phyloP scores from a whole-genome alignment of 37 sponge, comb jelly and placozoan species.

The Oopsacas minuta region DNA sequence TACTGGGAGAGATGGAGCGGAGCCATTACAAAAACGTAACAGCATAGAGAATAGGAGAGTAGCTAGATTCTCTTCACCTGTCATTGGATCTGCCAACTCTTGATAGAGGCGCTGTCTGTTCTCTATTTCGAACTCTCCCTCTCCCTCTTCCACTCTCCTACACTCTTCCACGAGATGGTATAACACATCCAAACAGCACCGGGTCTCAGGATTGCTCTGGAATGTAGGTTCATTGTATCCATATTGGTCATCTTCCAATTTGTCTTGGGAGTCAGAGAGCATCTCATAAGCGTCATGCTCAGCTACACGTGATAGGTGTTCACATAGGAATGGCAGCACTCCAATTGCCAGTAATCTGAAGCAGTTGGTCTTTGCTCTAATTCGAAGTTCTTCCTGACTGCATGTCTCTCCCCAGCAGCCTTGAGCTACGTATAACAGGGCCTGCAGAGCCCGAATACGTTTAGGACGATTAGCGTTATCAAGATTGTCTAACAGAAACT shows the following conservation, averaged over 20 bases:
- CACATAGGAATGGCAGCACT: background rate
- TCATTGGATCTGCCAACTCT: slow-evolving; percentile 34
- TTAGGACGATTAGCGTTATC: background rate
- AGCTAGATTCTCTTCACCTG: slow-evolving; percentile 37
- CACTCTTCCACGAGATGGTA: slow-evolving; percentile 59
- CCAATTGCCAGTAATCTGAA: background rate
- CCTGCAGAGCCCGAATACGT: background rate
- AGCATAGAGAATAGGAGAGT: slow-evolving; percentile 55
- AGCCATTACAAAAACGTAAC: slow-evolving; percentile 64
- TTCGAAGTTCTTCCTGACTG: background rate
- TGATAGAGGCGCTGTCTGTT: slow-evolving; percentile 35
- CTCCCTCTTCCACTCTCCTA: slow-evolving; percentile 21
- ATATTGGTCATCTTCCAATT: background rate
- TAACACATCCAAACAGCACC: slow-evolving; percentile 46
- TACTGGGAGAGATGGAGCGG: slow-evolving; percentile 63
- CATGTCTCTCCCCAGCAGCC: slow-evolving; percentile 3
- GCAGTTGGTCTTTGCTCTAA: background rate
- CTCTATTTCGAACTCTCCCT: slow-evolving; percentile 25
- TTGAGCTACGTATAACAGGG: background rate
- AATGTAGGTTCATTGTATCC: background rate
- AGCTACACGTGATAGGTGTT: background rate
- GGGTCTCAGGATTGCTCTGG: background rate
- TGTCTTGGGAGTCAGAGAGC: background rate
- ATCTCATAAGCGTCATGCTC: slow-evolving; percentile 1
- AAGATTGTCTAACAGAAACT: background rate